These are phyloP conservation scores for Cactoblastis cactorum DNA, from an alignment of 2,888 invertebrate species.

Conservation along the genomic window DNA sequence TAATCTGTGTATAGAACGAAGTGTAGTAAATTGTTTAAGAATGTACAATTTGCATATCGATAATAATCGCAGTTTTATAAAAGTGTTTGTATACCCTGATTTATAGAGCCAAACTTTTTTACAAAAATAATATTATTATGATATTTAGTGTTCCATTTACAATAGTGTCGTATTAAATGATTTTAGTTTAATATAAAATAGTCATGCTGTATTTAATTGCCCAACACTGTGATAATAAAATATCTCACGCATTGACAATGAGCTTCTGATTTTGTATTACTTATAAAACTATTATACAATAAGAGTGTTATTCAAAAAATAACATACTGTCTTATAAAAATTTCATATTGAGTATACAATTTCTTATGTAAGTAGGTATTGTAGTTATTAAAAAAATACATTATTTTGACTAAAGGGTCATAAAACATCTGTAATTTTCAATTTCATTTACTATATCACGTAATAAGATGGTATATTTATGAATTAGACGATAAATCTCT, in stretches of 20 bases:
- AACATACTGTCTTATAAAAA: no score
- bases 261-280: conserved; percentile 42
- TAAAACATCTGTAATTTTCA: no score
- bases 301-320: no score
- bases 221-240: conserved; percentile 49
- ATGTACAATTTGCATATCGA: conserved; percentile 36
- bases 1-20: conserved; percentile 17
- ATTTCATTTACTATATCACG: no score
- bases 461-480: no score
- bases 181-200: conserved; percentile 11
- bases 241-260: conserved; percentile 46
- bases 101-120: conserved; percentile 16
- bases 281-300: conserved; percentile 39
- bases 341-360: no score
- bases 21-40: conserved; percentile 16
- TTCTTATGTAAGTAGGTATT: no score
- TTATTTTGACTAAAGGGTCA: no score
- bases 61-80: conserved; percentile 22
- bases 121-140: conserved; percentile 33
- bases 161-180: conserved; percentile 18
- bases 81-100: conserved; percentile 26
- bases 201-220: conserved; percentile 41
- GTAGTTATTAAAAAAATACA: no score
- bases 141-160: conserved; percentile 38
- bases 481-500: no score